These are phyloP conservation scores for Eumaeus atala DNA, from an alignment of 1,140 invertebrate species.

Conservation along the genomic window DNA sequence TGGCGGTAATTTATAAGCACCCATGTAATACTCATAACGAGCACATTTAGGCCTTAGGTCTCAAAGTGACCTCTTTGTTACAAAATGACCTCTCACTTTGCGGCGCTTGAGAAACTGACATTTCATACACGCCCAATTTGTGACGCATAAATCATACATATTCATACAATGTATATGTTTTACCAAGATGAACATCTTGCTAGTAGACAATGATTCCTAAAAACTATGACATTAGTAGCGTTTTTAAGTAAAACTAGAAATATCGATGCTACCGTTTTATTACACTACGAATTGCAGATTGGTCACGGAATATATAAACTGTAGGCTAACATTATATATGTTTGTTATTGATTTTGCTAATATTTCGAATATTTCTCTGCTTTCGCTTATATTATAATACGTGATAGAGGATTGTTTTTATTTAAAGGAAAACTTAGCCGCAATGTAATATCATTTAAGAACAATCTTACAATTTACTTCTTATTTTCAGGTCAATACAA, in stretches of 20 bases:
- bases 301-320: too few relatives aligned
- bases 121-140: constrained; percentile 13
- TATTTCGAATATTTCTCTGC: too few relatives aligned
- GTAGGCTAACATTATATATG: too few relatives aligned
- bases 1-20: too few relatives aligned
- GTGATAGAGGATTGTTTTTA: too few relatives aligned
- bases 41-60: constrained; percentile 3
- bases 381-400: background rate
- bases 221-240: too few relatives aligned
- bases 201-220: too few relatives aligned
- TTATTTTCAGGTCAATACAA: constrained; percentile 61
- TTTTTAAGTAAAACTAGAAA: too few relatives aligned
- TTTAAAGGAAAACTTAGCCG: background rate
- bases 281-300: too few relatives aligned
- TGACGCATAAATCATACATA: constrained; percentile 2
- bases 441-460: constrained; percentile 14
- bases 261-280: too few relatives aligned
- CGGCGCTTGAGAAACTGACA: constrained; percentile 16
- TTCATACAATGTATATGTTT: constrained; percentile 5
- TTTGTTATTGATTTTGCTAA: too few relatives aligned
- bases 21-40: too few relatives aligned
- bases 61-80: constrained; percentile 27
- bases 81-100: constrained; percentile 36
- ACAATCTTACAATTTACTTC: constrained; percentile 13
- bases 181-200: background rate